Percentiles rank a stretch among this genome's conserved stretches.
These are phyloP conservation scores for Apodemia zela DNA, from an alignment of 2,888 invertebrate genomes.

Conservation along the genomic window DNA sequence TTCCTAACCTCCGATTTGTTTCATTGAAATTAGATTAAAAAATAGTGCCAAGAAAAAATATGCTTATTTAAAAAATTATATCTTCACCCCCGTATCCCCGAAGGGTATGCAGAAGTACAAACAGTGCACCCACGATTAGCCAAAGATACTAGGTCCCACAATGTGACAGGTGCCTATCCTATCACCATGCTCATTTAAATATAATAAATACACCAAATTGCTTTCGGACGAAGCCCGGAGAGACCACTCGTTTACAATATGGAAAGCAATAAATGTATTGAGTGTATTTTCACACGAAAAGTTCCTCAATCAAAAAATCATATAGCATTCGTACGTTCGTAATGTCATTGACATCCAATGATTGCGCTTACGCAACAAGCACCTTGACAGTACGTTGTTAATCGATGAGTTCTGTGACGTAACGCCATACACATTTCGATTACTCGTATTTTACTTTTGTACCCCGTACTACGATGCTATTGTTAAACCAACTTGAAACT, in stretches of 20 bases:
- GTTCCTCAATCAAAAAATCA: constrained; percentile 44
- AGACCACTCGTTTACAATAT: neutral
- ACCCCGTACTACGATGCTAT: constrained; percentile 34
- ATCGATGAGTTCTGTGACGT: constrained; percentile 53
- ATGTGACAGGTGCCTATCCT: too few relatives aligned
- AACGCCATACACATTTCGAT: constrained; percentile 40
- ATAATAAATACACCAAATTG: too few relatives aligned
- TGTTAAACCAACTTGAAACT: constrained; percentile 17
- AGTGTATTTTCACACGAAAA: constrained; percentile 35
- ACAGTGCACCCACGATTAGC: too few relatives aligned
- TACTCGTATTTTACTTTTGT: constrained; percentile 35
- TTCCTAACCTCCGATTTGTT: too few relatives aligned
- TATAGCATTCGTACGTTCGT: constrained; percentile 63
- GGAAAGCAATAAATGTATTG: neutral
- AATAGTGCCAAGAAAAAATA: too few relatives aligned
- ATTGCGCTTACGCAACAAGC: constrained; percentile 66
- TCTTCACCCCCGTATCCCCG: too few relatives aligned
- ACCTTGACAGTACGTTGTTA: constrained; percentile 67
- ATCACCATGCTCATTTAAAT: too few relatives aligned
- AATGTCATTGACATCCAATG: constrained; percentile 73
- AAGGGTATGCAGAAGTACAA: too few relatives aligned
- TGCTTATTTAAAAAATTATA: too few relatives aligned
- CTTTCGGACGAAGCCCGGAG: neutral
- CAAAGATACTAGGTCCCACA: too few relatives aligned
- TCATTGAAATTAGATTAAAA: too few relatives aligned